A percentile compares a stretch with the other conserved stretches of the same genome.
phyloP scores from a whole-genome alignment of 2,113 vertebrate species.

The Anolis carolinensis region DNA sequence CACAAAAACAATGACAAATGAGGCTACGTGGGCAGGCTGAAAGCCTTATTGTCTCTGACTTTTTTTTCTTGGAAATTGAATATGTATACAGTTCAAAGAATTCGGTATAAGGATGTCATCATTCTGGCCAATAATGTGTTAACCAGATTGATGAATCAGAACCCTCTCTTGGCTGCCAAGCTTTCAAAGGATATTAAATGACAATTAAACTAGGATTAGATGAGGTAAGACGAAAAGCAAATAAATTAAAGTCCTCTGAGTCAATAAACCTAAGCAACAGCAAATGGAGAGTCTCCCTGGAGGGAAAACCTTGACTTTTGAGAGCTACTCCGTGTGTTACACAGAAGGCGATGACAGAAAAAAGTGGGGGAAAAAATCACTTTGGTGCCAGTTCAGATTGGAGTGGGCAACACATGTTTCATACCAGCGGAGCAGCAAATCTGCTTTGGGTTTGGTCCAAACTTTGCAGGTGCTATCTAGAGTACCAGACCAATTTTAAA shows the following conservation, averaged over 20 bases:
- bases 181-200: constrained; percentile 17
- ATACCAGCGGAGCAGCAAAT: too few relatives aligned
- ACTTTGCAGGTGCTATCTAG: too few relatives aligned
- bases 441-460: too few relatives aligned
- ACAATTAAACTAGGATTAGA: constrained; percentile 27
- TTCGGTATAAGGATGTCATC: background rate
- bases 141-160: background rate
- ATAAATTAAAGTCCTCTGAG: constrained; percentile 16
- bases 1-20: too few relatives aligned
- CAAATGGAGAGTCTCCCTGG: background rate
- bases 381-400: too few relatives aligned
- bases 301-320: background rate
- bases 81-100: background rate
- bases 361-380: background rate
- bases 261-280: constrained; percentile 4
- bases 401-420: background rate
- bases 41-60: background rate
- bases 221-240: constrained; percentile 21
- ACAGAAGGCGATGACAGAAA: background rate
- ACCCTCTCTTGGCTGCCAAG: background rate
- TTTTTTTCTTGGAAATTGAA: background rate
- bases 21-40: background rate
- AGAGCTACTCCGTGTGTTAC: background rate
- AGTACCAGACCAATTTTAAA: too few relatives aligned
- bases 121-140: background rate